Percentiles rank a stretch among this genome's conserved stretches.
phyloP scores from a whole-genome alignment of 2,888 invertebrate genomes.

The Heteropelma amictum region DNA sequence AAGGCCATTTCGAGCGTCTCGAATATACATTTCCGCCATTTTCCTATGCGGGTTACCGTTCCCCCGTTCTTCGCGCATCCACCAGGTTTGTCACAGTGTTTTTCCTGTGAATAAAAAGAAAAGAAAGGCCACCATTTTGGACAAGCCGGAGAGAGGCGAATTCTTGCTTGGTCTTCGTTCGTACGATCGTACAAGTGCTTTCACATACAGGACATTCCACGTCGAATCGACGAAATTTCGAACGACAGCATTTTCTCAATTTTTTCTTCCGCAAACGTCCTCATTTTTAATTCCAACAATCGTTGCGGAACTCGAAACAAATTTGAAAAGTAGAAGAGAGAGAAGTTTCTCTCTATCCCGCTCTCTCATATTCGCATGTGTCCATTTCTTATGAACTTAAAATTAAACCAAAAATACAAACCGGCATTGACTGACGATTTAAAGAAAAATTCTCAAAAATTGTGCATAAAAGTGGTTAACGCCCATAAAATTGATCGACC shows the following conservation, averaged over 20 bases:
- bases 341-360: too few relatives aligned
- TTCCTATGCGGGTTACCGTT: conserved; percentile 6
- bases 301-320: too few relatives aligned
- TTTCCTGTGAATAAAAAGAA: not conserved
- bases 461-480: not conserved
- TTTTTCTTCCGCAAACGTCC: too few relatives aligned
- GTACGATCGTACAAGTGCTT: not conserved
- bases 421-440: too few relatives aligned
- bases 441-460: too few relatives aligned
- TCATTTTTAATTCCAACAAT: too few relatives aligned
- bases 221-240: not conserved
- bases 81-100: conserved; percentile 6
- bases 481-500: not conserved
- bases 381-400: too few relatives aligned
- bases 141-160: conserved; percentile 6
- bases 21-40: not conserved
- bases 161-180: not conserved
- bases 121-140: conserved; percentile 10
- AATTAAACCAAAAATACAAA: too few relatives aligned
- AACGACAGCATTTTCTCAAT: too few relatives aligned
- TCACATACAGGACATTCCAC: not conserved
- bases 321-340: too few relatives aligned
- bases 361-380: too few relatives aligned
- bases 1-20: conserved; percentile 9
- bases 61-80: conserved; percentile 26